Evolutionary conservation across 2,797 vertebrate genomes (phyloP), one percentile per base, ranked within the genome.

Genomic region (Naso thynnoides): DNA sequence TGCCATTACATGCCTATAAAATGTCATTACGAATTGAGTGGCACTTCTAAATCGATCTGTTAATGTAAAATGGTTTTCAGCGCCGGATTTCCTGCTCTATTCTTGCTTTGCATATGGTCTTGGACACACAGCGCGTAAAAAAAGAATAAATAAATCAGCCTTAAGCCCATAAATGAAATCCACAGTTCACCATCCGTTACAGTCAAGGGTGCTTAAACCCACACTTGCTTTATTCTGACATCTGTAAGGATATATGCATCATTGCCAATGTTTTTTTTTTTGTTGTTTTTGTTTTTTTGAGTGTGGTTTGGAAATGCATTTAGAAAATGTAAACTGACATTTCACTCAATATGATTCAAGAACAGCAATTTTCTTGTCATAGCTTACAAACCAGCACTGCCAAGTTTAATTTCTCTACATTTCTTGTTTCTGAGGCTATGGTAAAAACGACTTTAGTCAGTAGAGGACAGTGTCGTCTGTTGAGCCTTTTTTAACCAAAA

Each of bases 151-250:
- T 18, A 24, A 55, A 72, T n/a, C 47, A 58, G 23, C 53, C 48
- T 57, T n/a, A 69, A 72, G 14, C 44, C 13, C 11, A 38, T 58
- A 16, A 73, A 49, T 70, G 7, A 63, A 42, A 59, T 48, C 18
- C 27, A 33, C 26, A 8, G 52, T 39, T 21, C 24, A 23, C 45
- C 45, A 66, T 78, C 42, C 0, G 14, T 82, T 73, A 69, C 0
- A 33, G 55, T 79, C 55, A 38, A 26, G 11, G 47, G 8, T 38
- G 48, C 11, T 61, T 36, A n/a, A 36, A 72, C 57, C 61, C 8
- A 5, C n/a, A 24, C 29, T n/a, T 29, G 18, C 63, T 58, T 48
- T 58, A 5, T 7, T 8, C 1, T 67, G 39, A 67, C 24, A 50
- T 57, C 44, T 64, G 19, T 9, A 1, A 42, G 21, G 31, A 84